phyloP scores from a whole-genome alignment of 2,797 vertebrate species.

The Cottoperca gobio region DNA sequence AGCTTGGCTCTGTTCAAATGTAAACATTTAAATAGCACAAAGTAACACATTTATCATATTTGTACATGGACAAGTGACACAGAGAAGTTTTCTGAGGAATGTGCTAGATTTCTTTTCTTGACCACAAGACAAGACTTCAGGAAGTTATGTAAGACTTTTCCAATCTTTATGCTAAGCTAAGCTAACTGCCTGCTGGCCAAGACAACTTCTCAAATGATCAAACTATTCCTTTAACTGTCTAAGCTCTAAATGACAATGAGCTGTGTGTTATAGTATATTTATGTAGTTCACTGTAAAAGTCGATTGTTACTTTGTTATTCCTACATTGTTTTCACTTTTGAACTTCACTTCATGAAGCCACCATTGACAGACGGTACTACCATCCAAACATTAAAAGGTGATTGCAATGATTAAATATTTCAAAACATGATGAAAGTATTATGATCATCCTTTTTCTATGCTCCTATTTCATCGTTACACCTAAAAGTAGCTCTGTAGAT shows the following conservation, averaged over 20 bases:
- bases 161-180: not conserved
- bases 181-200: not conserved
- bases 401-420: not conserved
- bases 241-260: not conserved
- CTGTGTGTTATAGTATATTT: not conserved
- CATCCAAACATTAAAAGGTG: not conserved
- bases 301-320: not conserved
- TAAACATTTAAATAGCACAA: not conserved
- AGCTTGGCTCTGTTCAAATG: not conserved
- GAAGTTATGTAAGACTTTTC: not conserved
- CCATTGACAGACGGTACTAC: not conserved
- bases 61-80: not conserved
- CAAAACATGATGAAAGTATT: not conserved
- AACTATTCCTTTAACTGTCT: not conserved
- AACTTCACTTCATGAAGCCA: not conserved
- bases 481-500: not conserved
- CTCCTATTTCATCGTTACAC: not conserved
- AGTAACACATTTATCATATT: not conserved
- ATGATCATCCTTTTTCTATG: not conserved
- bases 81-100: not conserved
- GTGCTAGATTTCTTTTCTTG: slow-evolving; percentile 4
- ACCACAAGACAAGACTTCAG: too few species aligned
- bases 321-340: not conserved
- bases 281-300: not conserved
- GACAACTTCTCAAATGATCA: not conserved